Evolutionary conservation across 1,140 invertebrate genomes (phyloP), one percentile per base, ranked within the genome.

Genomic region (Drosophila ficusphila): DNA sequence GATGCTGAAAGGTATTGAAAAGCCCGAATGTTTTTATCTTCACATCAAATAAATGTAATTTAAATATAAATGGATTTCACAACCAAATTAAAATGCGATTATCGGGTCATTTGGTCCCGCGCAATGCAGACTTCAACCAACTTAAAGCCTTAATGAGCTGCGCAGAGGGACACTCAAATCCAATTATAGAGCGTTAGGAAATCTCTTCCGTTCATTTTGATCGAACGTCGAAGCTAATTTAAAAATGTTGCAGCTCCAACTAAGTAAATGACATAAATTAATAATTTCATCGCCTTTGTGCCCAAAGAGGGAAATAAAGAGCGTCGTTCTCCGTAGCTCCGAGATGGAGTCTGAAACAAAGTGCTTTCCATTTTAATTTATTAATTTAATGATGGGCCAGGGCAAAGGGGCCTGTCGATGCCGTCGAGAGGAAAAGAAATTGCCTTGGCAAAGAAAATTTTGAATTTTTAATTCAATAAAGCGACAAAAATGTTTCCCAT

Each of bases 381-480:
- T 86, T 88, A 88, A 86, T 86, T 86, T 89, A 86, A 86, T 86
- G 78, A 70, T 39, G 73, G 54, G 23, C 25, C 7, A 49, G 62
- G 49, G 41, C 60, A 46, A 67, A 25, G 44, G 41, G 38, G 21
- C 27, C 65, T 38, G 27, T 44, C 14, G 29, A 41, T 34, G 53
- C 11, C 25, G 44, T 38, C 18, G 60, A 14, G 38, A 4, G 47
- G 18, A 23, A 47, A 70, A 57, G 44, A 58, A 71, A 71, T 71
- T 60, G 52, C 68, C 67, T 44, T 41, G 46, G 14, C 46, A 72
- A 52, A 60, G 70, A 29, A 74, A 64, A 74, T 73, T 86, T 88
- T 81, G 68, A 67, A 81, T 88, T 88, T 88, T 86, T 86, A 86
- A 86, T 86, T 86, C 82, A 86, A 86, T 86, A 86, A 86, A 88